Percentiles rank a stretch among this genome's conserved stretches.
Evolutionary conservation across 2,888 invertebrate species (phyloP).

Genomic region (Lordiphosa andalusiaca): DNA sequence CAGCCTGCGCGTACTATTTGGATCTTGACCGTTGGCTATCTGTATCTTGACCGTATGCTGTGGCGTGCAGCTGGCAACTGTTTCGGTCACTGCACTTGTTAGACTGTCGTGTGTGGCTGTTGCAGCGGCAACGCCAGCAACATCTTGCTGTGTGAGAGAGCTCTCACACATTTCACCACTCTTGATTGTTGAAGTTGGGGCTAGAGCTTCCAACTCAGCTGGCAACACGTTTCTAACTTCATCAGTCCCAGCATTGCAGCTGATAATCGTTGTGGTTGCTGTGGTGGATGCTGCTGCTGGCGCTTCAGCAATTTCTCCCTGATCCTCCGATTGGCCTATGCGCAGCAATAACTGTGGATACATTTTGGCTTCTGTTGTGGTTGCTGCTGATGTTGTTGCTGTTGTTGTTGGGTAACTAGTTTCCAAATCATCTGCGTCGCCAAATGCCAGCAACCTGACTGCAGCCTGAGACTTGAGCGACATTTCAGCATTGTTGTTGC

Average conservation of each 20-base stretch:
- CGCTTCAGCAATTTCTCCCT: conserved; percentile 31
- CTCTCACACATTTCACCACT: conserved; percentile 50
- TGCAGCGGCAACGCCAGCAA: conserved; percentile 7
- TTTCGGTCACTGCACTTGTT: conserved; percentile 76
- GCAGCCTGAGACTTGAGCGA: conserved; percentile 46
- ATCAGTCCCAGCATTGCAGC: conserved; percentile 53
- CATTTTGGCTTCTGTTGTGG: conserved; percentile 29
- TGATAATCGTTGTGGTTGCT: conserved; percentile 48
- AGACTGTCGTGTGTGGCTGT: conserved; percentile 56
- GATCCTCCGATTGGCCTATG: conserved; percentile 58
- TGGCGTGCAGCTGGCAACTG: conserved; percentile 56
- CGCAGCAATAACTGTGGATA: conserved; percentile 63
- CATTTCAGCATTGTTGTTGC: conserved; percentile 44
- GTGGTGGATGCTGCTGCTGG: conserved; percentile 19
- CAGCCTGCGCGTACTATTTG: conserved; percentile 34
- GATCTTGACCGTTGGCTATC: conserved; percentile 65
- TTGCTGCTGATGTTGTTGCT: conserved; percentile 13
- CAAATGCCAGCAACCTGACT: conserved; percentile 45
- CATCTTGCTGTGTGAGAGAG: conserved; percentile 16
- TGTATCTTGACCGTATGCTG: conserved; percentile 79
- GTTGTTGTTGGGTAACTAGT: conserved; percentile 50
- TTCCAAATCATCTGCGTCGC: conserved; percentile 55
- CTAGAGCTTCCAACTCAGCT: conserved; percentile 19
- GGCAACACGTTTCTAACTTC: conserved; percentile 42
- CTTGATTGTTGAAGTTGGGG: conserved; percentile 11